These are phyloP conservation scores for Acanthiza pusilla DNA, from an alignment of 2,797 vertebrate species.

Conservation along the genomic window DNA sequence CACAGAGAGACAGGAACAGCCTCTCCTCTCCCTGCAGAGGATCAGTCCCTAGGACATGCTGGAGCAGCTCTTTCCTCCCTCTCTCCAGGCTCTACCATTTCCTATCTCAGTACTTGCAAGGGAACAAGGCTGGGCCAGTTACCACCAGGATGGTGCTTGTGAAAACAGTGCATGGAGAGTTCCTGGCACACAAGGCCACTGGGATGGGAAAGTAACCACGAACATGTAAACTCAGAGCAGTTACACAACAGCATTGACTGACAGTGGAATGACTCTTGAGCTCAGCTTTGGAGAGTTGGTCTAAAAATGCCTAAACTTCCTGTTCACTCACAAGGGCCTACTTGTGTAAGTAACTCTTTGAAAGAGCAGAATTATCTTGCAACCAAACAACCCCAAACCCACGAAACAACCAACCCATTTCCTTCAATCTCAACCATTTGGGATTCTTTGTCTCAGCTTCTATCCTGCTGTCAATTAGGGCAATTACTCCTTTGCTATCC, in stretches of 20 bases:
- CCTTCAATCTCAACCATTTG: background rate
- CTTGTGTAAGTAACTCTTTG: background rate
- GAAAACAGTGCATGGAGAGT: accelerated
- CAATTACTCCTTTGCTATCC: background rate
- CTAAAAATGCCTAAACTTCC: background rate
- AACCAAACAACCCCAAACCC: background rate
- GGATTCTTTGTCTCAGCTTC: background rate
- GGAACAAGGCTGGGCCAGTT: background rate
- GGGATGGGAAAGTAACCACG: background rate
- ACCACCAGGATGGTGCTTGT: background rate
- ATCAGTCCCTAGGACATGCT: accelerated
- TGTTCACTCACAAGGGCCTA: background rate
- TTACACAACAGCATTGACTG: accelerated
- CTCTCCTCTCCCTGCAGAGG: background rate
- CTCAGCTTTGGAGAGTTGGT: background rate
- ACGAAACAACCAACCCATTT: background rate
- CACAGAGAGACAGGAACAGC: background rate
- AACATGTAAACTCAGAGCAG: background rate
- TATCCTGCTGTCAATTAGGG: background rate
- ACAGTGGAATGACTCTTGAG: background rate
- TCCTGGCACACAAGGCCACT: background rate
- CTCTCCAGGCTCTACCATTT: background rate
- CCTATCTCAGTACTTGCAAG: accelerated
- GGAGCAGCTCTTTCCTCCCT: background rate
- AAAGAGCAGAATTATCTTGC: background rate